Conservation (phyloP, 2,113 vertebrate species). For the Podarcis raffonei region DNA sequence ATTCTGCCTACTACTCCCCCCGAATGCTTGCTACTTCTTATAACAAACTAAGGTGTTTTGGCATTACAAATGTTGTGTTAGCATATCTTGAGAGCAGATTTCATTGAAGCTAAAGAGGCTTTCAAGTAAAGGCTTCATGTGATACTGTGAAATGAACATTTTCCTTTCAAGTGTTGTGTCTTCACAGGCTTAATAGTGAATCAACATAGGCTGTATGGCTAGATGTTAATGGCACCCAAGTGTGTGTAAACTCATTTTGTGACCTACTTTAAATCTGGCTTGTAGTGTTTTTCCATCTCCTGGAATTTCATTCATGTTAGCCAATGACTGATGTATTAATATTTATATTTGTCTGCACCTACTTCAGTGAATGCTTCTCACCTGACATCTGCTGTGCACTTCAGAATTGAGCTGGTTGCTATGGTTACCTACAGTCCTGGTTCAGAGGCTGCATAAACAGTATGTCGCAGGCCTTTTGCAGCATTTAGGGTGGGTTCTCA, state of each 20-base stretch:
- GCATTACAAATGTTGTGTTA: not conserved
- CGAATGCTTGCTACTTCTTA: not conserved
- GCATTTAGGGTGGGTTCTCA: not conserved
- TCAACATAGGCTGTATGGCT: not conserved
- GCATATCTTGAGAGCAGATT: not conserved
- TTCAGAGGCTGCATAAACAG: conserved; percentile 28
- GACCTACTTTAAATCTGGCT: not conserved
- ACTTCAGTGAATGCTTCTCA: not conserved
- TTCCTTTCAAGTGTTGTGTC: not conserved
- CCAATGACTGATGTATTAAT: not conserved
- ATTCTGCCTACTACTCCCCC: too few species aligned
- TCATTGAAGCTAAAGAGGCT: not conserved
- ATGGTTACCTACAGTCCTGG: conserved; percentile 26
- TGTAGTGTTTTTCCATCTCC: not conserved
- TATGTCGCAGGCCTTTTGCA: not conserved
- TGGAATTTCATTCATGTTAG: not conserved
- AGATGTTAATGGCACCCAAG: not conserved
- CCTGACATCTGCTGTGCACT: not conserved
- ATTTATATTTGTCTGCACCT: not conserved
- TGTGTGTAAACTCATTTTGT: not conserved
- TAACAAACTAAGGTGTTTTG: not conserved
- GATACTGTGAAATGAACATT: not conserved
- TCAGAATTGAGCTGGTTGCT: conserved; percentile 31
- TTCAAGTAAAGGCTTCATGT: not conserved
- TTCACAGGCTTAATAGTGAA: not conserved